A percentile compares a stretch with the other conserved stretches of the same genome.
Evolutionary conservation across 2,797 vertebrate species (phyloP).

Genomic region (Coendou prehensilis): DNA sequence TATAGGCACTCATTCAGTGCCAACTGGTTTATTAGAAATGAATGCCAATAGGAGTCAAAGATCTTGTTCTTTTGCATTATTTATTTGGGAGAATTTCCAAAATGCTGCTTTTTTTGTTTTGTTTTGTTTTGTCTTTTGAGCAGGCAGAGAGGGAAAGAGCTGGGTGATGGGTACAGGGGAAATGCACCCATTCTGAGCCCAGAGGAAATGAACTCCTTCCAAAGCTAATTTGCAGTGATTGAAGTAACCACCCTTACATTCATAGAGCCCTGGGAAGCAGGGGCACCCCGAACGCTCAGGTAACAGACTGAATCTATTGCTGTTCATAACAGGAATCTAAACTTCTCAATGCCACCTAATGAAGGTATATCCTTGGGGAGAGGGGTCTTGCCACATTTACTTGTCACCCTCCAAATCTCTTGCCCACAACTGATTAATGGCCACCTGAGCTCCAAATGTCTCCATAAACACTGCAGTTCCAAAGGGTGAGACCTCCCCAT

Average conservation of each 20-base stretch:
- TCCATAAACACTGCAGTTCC: not conserved
- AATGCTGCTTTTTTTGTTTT: not conserved
- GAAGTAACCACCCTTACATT: no score
- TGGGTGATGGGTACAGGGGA: not conserved
- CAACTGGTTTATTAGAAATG: not conserved
- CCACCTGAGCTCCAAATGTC: rapidly evolving
- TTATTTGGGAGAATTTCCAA: not conserved
- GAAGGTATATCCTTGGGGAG: not conserved
- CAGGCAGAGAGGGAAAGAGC: not conserved
- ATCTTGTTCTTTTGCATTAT: not conserved
- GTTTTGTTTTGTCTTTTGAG: not conserved
- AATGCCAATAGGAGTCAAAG: not conserved
- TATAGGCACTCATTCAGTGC: not conserved
- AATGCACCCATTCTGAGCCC: not conserved
- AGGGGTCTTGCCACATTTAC: not conserved
- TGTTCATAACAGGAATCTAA: not conserved
- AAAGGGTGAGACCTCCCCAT: not conserved
- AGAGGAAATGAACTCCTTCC: not conserved
- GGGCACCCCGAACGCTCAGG: not conserved
- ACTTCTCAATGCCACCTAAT: not conserved
- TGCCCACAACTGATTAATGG: not conserved
- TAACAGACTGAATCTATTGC: not conserved
- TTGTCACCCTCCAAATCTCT: not conserved
- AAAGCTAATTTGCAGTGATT: not conserved
- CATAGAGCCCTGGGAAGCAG: not conserved